Evolutionary conservation across 2,113 vertebrate genomes (phyloP), one percentile per base, ranked within the genome.

Genomic region (Parotia lawesii): DNA sequence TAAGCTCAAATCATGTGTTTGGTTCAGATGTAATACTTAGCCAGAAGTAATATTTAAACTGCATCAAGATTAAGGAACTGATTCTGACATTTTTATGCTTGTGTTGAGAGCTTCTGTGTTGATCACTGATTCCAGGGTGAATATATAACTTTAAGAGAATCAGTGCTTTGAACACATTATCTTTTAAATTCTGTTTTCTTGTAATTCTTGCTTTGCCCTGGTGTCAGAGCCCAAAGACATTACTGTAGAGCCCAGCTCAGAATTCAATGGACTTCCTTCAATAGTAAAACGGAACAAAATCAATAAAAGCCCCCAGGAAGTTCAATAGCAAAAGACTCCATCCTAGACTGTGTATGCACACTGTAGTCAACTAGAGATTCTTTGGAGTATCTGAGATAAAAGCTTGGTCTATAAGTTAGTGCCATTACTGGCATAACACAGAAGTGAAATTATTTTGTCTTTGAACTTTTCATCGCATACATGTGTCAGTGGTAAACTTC

Each of bases 31-130:
- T 69, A 91, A 89, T 75, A 82, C 66, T 85, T 96, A 87, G 85
- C 93, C 95, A 96, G 94, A 94, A 96, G 78, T 95, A 93, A 94
- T 90, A 96, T 70, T 96, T 95, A 96, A 86, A 90, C 87, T 62
- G 29, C 47, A 66, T 94, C 45, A 82, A 87, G 70, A 96, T 79
- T 91, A 89, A 91, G 87, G 53, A 93, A 62, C 33, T 35, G 58
- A 76, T 82, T 94, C 67, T 96, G 94, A 91, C 94, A 91, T 87
- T 62, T 95, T 89, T 94, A 67, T 74, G 81, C 38, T 78, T 61
- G 67, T 28, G 33, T 76, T 79, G 74, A 85, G 62, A 76, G 75
- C 28, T 95, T 89, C 66, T 93, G 24, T 70, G 60, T 60, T 92
- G n/a, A 87, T 91, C 87, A 93, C 69, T 73, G 74, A 93, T 95